Evolutionary conservation across 2,888 invertebrate genomes (phyloP).

Genomic region (Troglohyphantes excavatus): DNA sequence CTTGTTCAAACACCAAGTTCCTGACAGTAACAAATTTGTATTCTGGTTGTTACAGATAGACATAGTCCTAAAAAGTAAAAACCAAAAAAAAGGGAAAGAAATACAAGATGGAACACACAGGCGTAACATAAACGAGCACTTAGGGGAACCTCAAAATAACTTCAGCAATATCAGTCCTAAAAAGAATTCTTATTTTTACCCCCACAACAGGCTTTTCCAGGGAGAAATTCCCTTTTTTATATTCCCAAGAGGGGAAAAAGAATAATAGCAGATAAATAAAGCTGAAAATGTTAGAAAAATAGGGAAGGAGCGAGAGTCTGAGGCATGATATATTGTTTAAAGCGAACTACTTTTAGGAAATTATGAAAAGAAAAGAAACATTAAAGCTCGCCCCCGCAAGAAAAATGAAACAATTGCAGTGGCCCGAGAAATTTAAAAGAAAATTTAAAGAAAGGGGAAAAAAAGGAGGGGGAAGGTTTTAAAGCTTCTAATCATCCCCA

Average conservation of each 20-base stretch:
- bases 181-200: slow-evolving; percentile 11
- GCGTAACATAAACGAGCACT: slow-evolving; percentile 37
- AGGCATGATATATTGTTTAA: slow-evolving; percentile 31
- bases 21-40: not conserved
- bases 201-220: slow-evolving; percentile 7
- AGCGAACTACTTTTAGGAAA: slow-evolving; percentile 48
- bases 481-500: slow-evolving; percentile 12
- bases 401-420: slow-evolving; percentile 41
- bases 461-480: not conserved
- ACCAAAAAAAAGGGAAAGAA: not conserved
- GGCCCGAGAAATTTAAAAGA: not conserved
- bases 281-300: slow-evolving; percentile 20
- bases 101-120: not conserved
- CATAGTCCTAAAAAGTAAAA: not conserved
- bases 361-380: slow-evolving; percentile 27
- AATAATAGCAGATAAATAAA: slow-evolving; percentile 54
- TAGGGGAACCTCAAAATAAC: slow-evolving; percentile 26
- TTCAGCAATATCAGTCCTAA: slow-evolving; percentile 18
- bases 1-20: not conserved
- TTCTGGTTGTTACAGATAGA: not conserved
- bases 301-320: not conserved
- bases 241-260: slow-evolving; percentile 23
- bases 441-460: slow-evolving; percentile 11
- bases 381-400: slow-evolving; percentile 2
- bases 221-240: slow-evolving; percentile 1